Evolutionary conservation across 2,888 invertebrate genomes (phyloP).

Genomic region (Eurytoma adleriae): DNA sequence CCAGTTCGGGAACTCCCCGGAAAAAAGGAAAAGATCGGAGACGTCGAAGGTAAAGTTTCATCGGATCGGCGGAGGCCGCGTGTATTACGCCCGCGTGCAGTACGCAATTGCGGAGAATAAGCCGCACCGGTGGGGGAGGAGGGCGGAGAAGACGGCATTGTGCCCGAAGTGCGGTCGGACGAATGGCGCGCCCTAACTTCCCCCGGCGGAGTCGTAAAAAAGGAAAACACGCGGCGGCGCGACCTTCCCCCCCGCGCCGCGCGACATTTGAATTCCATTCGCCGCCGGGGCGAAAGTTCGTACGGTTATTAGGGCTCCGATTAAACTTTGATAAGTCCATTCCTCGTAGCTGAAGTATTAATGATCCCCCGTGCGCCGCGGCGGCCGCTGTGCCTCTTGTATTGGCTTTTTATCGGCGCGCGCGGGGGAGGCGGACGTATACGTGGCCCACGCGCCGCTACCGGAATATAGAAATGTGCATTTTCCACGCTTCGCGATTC

Average conservation of each 20-base stretch:
- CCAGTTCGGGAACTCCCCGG: no score
- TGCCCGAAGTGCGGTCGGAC: slow-evolving; percentile 35
- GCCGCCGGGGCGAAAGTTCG: not conserved
- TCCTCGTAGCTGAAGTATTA: not conserved
- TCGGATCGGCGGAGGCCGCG: not conserved
- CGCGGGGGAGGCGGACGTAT: not conserved
- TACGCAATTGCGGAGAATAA: not conserved
- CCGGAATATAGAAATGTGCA: not conserved
- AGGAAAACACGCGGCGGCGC: no score
- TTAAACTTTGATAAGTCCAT: slow-evolving; percentile 45
- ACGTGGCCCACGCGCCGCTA: not conserved
- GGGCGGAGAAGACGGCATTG: slow-evolving; percentile 6
- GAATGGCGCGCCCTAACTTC: slow-evolving; percentile 20
- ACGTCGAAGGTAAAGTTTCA: no score
- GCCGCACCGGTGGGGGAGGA: no score
- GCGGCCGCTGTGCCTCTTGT: not conserved
- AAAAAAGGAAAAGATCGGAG: not conserved
- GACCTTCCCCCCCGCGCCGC: not conserved
- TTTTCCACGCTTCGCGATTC: not conserved
- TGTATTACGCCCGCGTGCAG: not conserved
- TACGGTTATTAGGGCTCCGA: slow-evolving; percentile 19
- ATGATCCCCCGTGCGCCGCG: slow-evolving; percentile 1
- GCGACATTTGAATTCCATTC: slow-evolving; percentile 30
- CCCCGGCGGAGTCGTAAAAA: slow-evolving; percentile 41
- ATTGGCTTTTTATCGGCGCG: not conserved